phyloP scores from a whole-genome alignment of 2,888 invertebrate genomes.

The Tenthredo amoena region DNA sequence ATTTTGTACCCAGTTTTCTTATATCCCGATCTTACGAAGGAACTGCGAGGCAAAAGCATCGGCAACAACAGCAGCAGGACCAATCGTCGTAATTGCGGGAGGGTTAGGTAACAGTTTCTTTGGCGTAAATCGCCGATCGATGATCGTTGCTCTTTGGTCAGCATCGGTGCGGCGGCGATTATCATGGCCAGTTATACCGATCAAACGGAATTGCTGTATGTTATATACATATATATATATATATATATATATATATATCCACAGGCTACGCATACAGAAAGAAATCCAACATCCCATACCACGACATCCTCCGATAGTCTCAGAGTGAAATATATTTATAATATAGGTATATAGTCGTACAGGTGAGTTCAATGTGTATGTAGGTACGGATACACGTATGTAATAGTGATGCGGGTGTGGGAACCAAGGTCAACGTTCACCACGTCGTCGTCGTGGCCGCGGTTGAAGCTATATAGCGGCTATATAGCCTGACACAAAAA shows the following conservation, averaged over 20 bases:
- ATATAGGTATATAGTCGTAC: background rate
- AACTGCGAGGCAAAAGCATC: background rate
- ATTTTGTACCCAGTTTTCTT: constrained; percentile 19
- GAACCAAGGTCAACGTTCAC: constrained; percentile 49
- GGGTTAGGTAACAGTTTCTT: constrained; percentile 45
- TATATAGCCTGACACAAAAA: constrained; percentile 24
- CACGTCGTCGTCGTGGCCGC: background rate
- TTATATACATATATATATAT: background rate
- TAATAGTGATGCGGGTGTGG: constrained; percentile 11
- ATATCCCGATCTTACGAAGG: background rate
- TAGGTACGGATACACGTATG: too few relatives aligned
- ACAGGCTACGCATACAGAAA: background rate
- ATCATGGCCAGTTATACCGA: constrained; percentile 20
- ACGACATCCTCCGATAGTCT: background rate
- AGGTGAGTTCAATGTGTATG: background rate
- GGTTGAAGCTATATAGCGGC: background rate
- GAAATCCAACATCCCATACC: background rate
- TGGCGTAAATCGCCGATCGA: constrained; percentile 34
- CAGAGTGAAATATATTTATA: background rate
- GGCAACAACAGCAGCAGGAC: constrained; percentile 9
- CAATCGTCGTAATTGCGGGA: constrained; percentile 24
- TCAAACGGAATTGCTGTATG: constrained; percentile 23
- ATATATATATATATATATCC: background rate
- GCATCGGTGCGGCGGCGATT: background rate
- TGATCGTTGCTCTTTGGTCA: constrained; percentile 1